Conservation (phyloP, 1,140 invertebrate genomes). For the Pteromalus puparum region DNA sequence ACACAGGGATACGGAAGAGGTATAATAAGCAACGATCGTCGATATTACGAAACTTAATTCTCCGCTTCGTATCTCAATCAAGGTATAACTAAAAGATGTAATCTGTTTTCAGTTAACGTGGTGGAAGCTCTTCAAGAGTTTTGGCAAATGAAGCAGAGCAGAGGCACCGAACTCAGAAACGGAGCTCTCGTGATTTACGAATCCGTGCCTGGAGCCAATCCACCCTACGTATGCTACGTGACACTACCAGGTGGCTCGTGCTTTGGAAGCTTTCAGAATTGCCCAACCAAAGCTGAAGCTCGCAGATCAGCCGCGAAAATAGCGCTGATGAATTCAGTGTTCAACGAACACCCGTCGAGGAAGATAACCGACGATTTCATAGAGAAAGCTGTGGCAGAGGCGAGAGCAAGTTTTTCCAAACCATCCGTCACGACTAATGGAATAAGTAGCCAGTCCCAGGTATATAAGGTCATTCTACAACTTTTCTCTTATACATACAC, state of each 20-base stretch:
- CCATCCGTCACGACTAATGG: conserved; percentile 73
- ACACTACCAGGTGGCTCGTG: conserved; percentile 96
- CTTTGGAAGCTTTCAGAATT: conserved; percentile 97
- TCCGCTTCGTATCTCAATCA: too few relatives aligned
- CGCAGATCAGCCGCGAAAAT: conserved; percentile 95
- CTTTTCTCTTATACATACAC: neutral
- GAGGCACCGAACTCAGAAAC: conserved; percentile 90
- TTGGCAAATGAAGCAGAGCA: conserved; percentile 96
- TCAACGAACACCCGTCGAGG: conserved; percentile 95
- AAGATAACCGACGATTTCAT: conserved; percentile 96
- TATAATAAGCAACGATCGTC: conserved; percentile 69
- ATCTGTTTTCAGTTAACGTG: conserved; percentile 85
- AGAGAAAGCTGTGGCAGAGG: conserved; percentile 93
- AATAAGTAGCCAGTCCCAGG: conserved; percentile 65
- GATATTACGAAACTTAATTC: too few relatives aligned
- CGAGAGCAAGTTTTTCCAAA: conserved; percentile 79
- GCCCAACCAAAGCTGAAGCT: conserved; percentile 95
- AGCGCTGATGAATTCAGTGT: conserved; percentile 97
- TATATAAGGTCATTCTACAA: neutral
- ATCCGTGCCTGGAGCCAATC: conserved; percentile 91
- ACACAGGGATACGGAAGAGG: conserved; percentile 86
- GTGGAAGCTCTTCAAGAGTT: conserved; percentile 97
- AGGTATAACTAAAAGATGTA: neutral
- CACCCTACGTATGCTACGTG: conserved; percentile 96
- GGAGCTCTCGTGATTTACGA: conserved; percentile 96